A percentile compares a stretch with the other conserved stretches of the same genome.
phyloP scores from a whole-genome alignment of 2,797 vertebrate genomes.

The Telmatherina bonti region DNA sequence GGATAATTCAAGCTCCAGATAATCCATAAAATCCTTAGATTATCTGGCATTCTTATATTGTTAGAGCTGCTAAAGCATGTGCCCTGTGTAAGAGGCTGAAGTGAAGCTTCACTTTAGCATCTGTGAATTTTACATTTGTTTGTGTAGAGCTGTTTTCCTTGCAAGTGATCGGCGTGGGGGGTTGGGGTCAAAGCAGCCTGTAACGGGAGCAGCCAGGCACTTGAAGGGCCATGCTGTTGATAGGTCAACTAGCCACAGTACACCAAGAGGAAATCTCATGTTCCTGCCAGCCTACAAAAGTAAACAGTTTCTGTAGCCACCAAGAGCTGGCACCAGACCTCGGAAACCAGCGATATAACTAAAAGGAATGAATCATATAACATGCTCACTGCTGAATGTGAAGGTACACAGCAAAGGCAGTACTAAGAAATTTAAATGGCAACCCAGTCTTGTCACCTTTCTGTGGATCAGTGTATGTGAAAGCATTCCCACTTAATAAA shows the following conservation, averaged over 20 bases:
- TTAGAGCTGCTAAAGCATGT: constrained; percentile 31
- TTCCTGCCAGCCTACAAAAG: constrained; percentile 79
- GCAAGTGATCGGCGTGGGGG: constrained; percentile 18
- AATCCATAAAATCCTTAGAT: constrained; percentile 63
- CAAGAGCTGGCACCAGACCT: constrained; percentile 61
- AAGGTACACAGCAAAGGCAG: neutral
- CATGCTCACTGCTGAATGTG: constrained; percentile 19
- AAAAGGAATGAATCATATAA: constrained; percentile 60
- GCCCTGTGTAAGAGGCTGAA: constrained; percentile 16
- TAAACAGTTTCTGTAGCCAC: constrained; percentile 77
- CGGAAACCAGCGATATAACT: constrained; percentile 57
- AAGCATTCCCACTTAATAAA: constrained; percentile 12
- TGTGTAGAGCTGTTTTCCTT: constrained; percentile 33
- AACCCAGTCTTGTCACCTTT: constrained; percentile 5
- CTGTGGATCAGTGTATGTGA: neutral
- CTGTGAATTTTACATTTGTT: constrained; percentile 41
- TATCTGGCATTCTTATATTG: constrained; percentile 47
- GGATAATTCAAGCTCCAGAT: constrained; percentile 52
- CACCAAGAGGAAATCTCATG: constrained; percentile 80
- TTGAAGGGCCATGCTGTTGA: constrained; percentile 63
- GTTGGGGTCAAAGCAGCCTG: constrained; percentile 29
- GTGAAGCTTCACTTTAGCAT: constrained; percentile 18
- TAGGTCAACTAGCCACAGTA: constrained; percentile 60
- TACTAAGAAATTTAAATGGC: neutral
- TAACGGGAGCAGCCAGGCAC: constrained; percentile 42